These are phyloP conservation scores for Drosophila cognata DNA, from an alignment of 2,888 invertebrate genomes.

Conservation along the genomic window DNA sequence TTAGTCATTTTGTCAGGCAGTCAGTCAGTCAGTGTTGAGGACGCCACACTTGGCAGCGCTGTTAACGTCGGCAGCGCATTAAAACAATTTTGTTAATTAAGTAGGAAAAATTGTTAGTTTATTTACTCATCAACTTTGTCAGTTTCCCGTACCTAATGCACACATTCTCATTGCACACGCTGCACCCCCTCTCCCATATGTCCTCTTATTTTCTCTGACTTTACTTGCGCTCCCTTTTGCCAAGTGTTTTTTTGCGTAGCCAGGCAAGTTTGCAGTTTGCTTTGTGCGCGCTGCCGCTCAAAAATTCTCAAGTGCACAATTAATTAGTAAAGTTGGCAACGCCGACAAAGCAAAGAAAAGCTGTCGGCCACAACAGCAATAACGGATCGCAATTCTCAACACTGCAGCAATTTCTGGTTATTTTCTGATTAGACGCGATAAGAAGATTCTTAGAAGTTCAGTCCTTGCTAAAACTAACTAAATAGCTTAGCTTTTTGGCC, in stretches of 20 bases:
- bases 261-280: constrained; percentile 67
- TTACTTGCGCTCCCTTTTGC: constrained; percentile 36
- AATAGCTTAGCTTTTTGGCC: constrained; percentile 50
- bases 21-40: constrained; percentile 14
- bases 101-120: constrained; percentile 81
- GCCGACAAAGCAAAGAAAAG: constrained; percentile 26
- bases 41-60: constrained; percentile 62
- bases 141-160: constrained; percentile 52
- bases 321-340: constrained; percentile 75
- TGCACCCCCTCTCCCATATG: not conserved
- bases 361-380: constrained; percentile 1
- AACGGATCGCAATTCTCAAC: constrained; percentile 28
- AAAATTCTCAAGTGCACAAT: constrained; percentile 79
- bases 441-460: constrained; percentile 25
- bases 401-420: constrained; percentile 63
- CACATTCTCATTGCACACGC: constrained; percentile 31
- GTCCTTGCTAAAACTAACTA: constrained; percentile 29
- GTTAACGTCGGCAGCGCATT: constrained; percentile 56
- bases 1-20: constrained; percentile 68
- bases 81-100: constrained; percentile 80
- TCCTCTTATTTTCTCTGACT: not conserved
- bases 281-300: constrained; percentile 61
- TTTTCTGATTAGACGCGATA: constrained; percentile 63
- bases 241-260: constrained; percentile 52
- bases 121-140: constrained; percentile 78